phyloP scores from a whole-genome alignment of 2,113 vertebrate species.

The Eurypyga helias region DNA sequence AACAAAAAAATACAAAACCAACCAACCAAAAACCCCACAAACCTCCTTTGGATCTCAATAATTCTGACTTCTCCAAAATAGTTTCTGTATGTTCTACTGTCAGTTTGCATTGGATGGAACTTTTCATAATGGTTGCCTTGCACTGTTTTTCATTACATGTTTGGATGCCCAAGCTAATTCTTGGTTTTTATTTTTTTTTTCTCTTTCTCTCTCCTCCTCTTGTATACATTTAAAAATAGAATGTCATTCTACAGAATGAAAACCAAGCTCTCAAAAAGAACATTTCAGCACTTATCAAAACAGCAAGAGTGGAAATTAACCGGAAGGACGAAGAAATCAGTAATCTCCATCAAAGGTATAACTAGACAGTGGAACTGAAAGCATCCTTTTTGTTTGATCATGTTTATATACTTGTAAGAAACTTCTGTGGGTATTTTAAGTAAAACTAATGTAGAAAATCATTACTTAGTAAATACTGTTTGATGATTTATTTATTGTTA shows the following conservation, averaged over 20 bases:
- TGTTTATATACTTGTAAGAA: background rate
- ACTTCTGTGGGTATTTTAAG: background rate
- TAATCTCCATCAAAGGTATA: conserved; percentile 86
- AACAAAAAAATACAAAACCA: no score
- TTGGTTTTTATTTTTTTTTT: background rate
- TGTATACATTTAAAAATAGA: conserved; percentile 74
- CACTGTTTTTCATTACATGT: background rate
- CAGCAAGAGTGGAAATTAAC: conserved; percentile 90
- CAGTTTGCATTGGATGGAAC: background rate
- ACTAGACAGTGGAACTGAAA: background rate
- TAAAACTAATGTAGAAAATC: background rate
- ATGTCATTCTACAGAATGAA: conserved; percentile 86
- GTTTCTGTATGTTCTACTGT: background rate
- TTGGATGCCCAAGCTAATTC: background rate
- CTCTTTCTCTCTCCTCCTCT: background rate
- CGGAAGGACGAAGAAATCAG: conserved; percentile 94
- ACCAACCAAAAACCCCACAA: no score
- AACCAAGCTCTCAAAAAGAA: conserved; percentile 93
- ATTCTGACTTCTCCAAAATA: background rate
- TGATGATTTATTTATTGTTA: background rate
- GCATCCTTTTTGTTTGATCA: background rate
- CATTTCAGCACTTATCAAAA: conserved; percentile 93
- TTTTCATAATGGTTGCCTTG: background rate
- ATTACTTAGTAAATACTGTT: background rate
- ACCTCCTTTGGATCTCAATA: background rate